Conservation (phyloP, 2,113 vertebrate genomes). For the Callocephalon fimbriatum region DNA sequence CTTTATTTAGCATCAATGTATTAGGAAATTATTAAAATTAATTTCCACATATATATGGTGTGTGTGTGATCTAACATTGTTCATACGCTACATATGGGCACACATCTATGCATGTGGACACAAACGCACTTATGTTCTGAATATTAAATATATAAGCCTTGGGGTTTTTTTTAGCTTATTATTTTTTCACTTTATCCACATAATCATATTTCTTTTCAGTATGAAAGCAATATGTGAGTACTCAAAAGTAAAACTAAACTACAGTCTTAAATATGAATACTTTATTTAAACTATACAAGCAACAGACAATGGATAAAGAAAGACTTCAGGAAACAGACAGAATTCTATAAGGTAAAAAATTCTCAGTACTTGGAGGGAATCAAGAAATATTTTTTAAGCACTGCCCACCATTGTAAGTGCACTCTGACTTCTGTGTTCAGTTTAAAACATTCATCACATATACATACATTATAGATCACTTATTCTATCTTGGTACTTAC, state of each 20-base stretch:
- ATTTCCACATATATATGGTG: not conserved
- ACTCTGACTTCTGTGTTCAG: not conserved
- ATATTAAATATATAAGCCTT: not conserved
- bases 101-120: not conserved
- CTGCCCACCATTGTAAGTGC: not conserved
- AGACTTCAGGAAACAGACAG: not conserved
- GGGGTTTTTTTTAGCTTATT: not conserved
- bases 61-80: not conserved
- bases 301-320: not conserved
- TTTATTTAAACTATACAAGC: not conserved
- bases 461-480: not conserved
- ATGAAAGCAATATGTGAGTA: not conserved
- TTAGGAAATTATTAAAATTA: not conserved
- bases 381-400: not conserved
- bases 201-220: not conserved
- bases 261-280: not conserved
- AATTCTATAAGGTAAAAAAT: not conserved
- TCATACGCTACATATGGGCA: not conserved
- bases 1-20: not conserved
- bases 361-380: not conserved
- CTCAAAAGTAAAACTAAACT: not conserved
- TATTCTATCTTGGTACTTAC: slow-evolving; percentile 22
- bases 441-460: not conserved
- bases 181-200: not conserved
- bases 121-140: not conserved